phyloP scores from a whole-genome alignment of 2,113 vertebrate genomes.

The Phrynosoma blainvillii region DNA sequence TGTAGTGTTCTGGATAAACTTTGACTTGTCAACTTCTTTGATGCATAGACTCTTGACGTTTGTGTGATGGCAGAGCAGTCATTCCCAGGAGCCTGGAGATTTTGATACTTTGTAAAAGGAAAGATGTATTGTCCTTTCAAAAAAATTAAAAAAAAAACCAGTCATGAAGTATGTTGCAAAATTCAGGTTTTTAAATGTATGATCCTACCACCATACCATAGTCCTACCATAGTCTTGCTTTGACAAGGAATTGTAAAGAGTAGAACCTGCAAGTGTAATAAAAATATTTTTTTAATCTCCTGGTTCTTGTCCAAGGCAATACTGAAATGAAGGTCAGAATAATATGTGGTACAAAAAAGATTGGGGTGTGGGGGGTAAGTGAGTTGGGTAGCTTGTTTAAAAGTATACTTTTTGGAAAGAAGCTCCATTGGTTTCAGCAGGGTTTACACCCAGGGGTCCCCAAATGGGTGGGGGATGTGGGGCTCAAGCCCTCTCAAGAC shows the following conservation, averaged over 20 bases:
- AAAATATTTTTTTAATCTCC: neutral
- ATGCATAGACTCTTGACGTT: neutral
- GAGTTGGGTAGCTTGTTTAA: neutral
- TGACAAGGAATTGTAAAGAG: neutral
- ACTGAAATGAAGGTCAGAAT: neutral
- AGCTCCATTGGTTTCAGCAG: neutral
- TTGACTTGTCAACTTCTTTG: neutral
- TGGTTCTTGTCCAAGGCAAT: accelerated
- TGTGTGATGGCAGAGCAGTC: neutral
- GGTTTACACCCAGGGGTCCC: neutral
- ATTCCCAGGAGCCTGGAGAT: neutral
- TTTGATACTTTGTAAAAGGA: neutral
- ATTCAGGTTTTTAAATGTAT: neutral
- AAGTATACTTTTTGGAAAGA: neutral
- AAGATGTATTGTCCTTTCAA: neutral
- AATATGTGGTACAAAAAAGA: neutral
- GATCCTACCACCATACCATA: neutral
- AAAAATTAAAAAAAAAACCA: neutral
- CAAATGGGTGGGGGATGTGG: too few species aligned
- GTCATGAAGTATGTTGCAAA: neutral
- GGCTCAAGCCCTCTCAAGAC: too few species aligned
- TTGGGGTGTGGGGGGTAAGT: neutral
- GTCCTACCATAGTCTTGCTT: too few species aligned
- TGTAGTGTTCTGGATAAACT: neutral
- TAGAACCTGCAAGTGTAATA: neutral